A percentile compares a stretch with the other conserved stretches of the same genome.
Conservation (phyloP, 2,113 vertebrate species). For the Alethe castanea region DNA sequence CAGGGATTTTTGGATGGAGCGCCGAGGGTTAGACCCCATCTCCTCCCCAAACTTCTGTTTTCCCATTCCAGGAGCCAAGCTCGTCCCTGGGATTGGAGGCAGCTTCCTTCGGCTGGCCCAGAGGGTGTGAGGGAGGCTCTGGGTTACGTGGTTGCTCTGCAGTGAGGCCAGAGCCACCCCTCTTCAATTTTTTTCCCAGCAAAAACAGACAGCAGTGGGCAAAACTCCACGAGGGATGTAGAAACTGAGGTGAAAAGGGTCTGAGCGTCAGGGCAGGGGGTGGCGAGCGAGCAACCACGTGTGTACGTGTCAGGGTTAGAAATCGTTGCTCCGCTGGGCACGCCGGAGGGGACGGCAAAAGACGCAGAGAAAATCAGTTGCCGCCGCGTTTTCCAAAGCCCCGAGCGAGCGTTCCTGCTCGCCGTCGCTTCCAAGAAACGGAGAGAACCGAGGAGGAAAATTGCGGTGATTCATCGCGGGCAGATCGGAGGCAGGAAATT, state of each 20-base stretch:
- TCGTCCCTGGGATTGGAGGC: not conserved
- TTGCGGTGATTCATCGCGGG: constrained; percentile 52
- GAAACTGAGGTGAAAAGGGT: not conserved
- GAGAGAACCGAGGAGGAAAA: constrained; percentile 17
- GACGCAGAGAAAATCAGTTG: not conserved
- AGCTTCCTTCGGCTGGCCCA: rapidly evolving
- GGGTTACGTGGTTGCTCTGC: not conserved
- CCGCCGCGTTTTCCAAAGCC: constrained; percentile 2
- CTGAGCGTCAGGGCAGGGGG: not conserved
- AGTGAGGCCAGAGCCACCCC: not conserved
- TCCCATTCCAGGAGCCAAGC: not conserved
- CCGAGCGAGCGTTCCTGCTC: not conserved
- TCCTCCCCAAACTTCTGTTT: not conserved
- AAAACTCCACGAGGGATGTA: not conserved
- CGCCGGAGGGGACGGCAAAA: not conserved
- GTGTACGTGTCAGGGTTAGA: not conserved
- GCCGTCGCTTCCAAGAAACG: constrained; percentile 5
- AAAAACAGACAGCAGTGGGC: not conserved
- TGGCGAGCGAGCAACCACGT: not conserved
- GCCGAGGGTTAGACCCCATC: rapidly evolving
- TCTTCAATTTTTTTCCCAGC: not conserved
- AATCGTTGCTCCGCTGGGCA: not conserved
- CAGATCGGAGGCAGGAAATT: constrained; percentile 40
- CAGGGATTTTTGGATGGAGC: not conserved
- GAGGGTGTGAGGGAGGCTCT: not conserved